Base-by-base conservation (phyloP, 2,113 vertebrate genomes). In the Rhinoptilus africanus region DNA sequence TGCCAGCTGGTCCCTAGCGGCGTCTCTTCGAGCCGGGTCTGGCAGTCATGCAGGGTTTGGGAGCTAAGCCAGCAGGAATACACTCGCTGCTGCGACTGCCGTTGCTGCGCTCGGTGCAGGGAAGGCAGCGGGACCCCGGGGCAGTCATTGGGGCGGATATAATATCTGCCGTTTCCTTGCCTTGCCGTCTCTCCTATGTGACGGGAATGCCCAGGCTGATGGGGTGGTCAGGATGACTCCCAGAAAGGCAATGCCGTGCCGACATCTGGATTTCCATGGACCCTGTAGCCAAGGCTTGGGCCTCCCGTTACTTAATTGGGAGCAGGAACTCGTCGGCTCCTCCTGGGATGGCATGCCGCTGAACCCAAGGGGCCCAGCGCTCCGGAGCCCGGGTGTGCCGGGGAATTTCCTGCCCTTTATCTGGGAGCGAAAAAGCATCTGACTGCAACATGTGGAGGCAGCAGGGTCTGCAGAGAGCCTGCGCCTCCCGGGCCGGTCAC, bases 351-450 rank as follows among this genome's bases (percentile, higher is more conserved):
- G 48, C 28, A 53, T 2, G 5, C 8, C 0, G 1, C 18, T 50
- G 56, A 71, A n/a, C 41, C 51, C 2, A 2, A 43, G 63, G 67
- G n/a, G 24, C 53, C n/a, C 53, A 1, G 4, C 11, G 18, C 0
- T 0, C 37, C 4, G 3, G 53, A 43, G 67, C 28, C 30, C 4
- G 83, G 76, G 45, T 75, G 72, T 85, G 76, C 69, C 14, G 6
- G 43, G 76, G 72, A 72, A 85, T 96, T 97, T 97, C 88, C 93
- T 96, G 89, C 78, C 77, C 69, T 97, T 95, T 87, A 83, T 97
- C 93, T 60, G 14, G 53, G 48, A 53, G 63, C 12, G 51, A 79
- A 77, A 88, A 88, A 84, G 74, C 79, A 67, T 54, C 80, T 88
- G 78, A 66, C 39, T 50, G 84, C 72, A 73, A 71, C 28, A 24